Conservation (phyloP, 35 echinoderm and acorn worm genomes). For the Hemicentrotus pulcherrimus region DNA sequence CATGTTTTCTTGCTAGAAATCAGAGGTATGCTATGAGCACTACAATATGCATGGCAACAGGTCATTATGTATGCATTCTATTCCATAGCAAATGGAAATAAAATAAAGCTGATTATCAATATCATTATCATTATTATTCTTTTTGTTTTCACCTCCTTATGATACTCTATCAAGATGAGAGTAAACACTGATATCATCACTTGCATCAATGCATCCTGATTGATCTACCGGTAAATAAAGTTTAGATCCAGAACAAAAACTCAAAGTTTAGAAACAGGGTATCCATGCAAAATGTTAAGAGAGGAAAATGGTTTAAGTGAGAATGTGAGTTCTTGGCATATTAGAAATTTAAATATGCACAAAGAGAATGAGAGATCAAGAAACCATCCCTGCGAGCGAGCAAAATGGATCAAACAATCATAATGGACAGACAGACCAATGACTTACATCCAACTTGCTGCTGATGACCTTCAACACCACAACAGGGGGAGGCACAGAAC, state of each 20-base stretch:
- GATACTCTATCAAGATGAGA: too few species aligned
- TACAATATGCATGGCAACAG: too few species aligned
- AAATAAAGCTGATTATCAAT: too few species aligned
- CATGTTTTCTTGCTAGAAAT: too few species aligned
- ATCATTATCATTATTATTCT: too few species aligned
- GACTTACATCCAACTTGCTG: constrained; percentile 53
- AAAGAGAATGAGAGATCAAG: neutral
- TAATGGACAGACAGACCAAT: neutral
- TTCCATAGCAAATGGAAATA: too few species aligned
- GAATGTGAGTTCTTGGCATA: neutral
- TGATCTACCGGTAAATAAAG: neutral
- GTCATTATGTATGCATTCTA: too few species aligned
- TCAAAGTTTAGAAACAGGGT: neutral
- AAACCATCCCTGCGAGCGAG: constrained; percentile 7
- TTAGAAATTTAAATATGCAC: neutral
- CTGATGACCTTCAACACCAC: constrained; percentile 43
- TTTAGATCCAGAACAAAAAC: neutral
- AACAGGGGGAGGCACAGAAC: neutral
- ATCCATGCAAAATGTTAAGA: constrained; percentile 15
- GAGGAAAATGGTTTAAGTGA: neutral
- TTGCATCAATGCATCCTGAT: neutral
- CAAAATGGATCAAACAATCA: constrained; percentile 39
- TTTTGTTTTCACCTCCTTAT: too few species aligned
- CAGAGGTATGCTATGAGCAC: too few species aligned
- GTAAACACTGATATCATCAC: too few species aligned